phyloP scores from a whole-genome alignment of 2,797 vertebrate genomes.

The Nannoperca australis region DNA sequence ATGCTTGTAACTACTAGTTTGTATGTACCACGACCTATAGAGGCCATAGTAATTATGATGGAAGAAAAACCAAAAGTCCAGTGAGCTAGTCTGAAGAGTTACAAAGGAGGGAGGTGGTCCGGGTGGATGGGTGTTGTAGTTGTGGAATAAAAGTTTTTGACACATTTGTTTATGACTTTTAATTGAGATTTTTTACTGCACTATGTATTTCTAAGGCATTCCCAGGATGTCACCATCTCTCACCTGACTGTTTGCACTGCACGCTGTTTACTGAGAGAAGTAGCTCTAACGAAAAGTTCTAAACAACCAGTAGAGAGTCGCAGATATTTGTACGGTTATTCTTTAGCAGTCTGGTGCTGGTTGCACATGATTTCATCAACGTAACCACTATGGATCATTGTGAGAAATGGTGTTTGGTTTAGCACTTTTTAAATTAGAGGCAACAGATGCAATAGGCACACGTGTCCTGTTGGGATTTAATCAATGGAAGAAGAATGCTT shows the following conservation, averaged over 20 bases:
- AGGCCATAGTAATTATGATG: too few relatives aligned
- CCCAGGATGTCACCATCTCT: background rate
- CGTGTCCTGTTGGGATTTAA: constrained; percentile 12
- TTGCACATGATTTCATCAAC: constrained; percentile 22
- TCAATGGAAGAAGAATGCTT: background rate
- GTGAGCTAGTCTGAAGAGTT: too few relatives aligned
- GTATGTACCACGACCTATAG: too few relatives aligned
- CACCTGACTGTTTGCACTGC: background rate
- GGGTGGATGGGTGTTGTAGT: too few relatives aligned
- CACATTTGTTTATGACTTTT: constrained; percentile 26
- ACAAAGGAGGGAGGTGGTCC: too few relatives aligned
- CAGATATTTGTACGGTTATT: background rate
- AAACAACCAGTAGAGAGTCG: background rate
- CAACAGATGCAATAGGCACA: constrained; percentile 8
- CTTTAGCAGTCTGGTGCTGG: background rate
- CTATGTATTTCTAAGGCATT: background rate
- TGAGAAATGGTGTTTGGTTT: background rate
- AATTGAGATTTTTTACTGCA: constrained; percentile 1
- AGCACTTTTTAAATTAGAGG: constrained; percentile 11
- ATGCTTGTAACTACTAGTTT: background rate
- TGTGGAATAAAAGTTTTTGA: constrained; percentile 21
- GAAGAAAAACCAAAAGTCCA: too few relatives aligned
- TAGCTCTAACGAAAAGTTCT: background rate
- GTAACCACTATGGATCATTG: background rate
- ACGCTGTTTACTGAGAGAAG: background rate